These are phyloP conservation scores for Polyommatus iphigenia DNA, from an alignment of 2,888 invertebrate species.

Conservation along the genomic window DNA sequence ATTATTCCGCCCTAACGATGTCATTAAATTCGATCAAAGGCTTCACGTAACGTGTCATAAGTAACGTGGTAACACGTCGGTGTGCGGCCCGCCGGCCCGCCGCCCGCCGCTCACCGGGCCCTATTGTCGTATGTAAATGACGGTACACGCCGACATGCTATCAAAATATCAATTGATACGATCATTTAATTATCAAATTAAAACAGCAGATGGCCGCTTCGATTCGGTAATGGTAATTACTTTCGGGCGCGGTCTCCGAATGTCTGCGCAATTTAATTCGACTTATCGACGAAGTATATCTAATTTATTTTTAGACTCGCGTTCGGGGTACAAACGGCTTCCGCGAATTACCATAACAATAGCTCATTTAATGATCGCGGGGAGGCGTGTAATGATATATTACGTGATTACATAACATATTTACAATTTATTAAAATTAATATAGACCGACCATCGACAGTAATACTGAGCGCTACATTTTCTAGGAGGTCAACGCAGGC, in stretches of 20 bases:
- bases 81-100: not conserved
- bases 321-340: not conserved
- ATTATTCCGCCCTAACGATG: slow-evolving; percentile 19
- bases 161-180: slow-evolving; percentile 25
- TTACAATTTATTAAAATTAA: slow-evolving; percentile 3
- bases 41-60: not conserved
- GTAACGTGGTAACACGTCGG: slow-evolving; percentile 19
- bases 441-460: not conserved
- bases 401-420: not conserved
- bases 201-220: slow-evolving; percentile 28
- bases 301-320: slow-evolving; percentile 25
- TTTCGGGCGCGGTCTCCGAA: slow-evolving; percentile 25
- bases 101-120: not conserved
- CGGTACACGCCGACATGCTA: slow-evolving; percentile 19
- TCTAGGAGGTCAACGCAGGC: not conserved
- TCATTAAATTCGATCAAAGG: slow-evolving; percentile 24
- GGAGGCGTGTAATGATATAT: not conserved
- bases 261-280: slow-evolving; percentile 25
- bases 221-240: slow-evolving; percentile 27
- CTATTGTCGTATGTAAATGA: slow-evolving; percentile 21
- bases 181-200: slow-evolving; percentile 31
- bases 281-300: slow-evolving; percentile 23
- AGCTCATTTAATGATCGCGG: slow-evolving; percentile 1
- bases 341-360: slow-evolving; percentile 1
- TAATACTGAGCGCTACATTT: not conserved